Conservation (phyloP, 2,888 invertebrate species). For the Xanthia icteritia region DNA sequence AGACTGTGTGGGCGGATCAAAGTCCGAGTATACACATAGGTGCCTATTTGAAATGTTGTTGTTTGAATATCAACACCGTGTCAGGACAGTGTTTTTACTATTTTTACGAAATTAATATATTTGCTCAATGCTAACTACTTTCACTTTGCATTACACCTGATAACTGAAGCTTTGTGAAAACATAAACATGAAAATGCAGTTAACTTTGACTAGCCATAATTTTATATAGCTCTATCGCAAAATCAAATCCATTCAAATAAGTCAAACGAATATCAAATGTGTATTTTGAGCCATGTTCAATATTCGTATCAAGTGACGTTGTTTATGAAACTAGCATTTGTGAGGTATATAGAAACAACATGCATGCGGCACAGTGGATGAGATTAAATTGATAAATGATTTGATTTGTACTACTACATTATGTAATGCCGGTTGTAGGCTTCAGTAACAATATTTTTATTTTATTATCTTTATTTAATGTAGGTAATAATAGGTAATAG, state of each 20-base stretch:
- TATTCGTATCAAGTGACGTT: not conserved
- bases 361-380: not conserved
- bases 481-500: no score
- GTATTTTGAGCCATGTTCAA: not conserved
- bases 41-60: not conserved
- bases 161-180: not conserved
- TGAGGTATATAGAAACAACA: not conserved
- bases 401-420: not conserved
- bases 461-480: no score
- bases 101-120: not conserved
- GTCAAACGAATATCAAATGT: not conserved
- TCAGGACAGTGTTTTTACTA: not conserved
- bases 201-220: not conserved
- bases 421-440: no score
- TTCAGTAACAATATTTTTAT: no score
- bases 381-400: not conserved
- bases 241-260: conserved; percentile 6
- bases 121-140: not conserved
- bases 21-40: not conserved
- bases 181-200: not conserved
- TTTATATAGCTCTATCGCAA: not conserved
- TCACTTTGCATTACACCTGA: no score
- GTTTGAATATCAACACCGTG: not conserved
- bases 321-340: not conserved
- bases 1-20: not conserved